Percentiles rank a stretch among this genome's conserved stretches.
Evolutionary conservation across 2,797 vertebrate genomes (phyloP).

Genomic region (Melanotaenia parkinsoni): DNA sequence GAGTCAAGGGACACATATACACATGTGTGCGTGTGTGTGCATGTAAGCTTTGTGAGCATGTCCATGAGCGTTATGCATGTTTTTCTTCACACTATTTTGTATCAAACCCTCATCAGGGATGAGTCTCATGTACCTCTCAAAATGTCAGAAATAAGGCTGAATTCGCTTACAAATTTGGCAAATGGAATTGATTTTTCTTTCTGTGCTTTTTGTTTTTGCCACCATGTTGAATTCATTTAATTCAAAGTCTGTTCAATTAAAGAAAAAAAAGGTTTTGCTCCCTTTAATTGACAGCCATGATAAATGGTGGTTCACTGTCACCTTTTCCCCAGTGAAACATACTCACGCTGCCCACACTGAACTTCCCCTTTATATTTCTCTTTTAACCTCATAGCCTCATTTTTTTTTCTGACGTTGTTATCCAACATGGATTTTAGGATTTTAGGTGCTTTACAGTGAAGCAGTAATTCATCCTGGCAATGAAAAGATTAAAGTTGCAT

Average conservation of each 20-base stretch:
- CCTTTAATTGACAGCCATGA: constrained; percentile 56
- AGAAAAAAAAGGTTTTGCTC: constrained; percentile 25
- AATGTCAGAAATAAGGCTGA: constrained; percentile 5
- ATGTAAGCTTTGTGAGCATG: constrained; percentile 14
- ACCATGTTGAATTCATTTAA: constrained; percentile 19
- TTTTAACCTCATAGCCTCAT: neutral
- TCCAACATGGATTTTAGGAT: constrained; percentile 13
- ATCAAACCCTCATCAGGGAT: constrained; percentile 15
- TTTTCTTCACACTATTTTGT: constrained; percentile 9
- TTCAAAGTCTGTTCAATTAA: constrained; percentile 40
- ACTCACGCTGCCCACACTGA: constrained; percentile 4
- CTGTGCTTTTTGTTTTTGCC: constrained; percentile 12
- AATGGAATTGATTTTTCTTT: constrained; percentile 21
- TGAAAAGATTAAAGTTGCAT: constrained; percentile 29
- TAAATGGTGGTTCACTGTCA: constrained; percentile 42
- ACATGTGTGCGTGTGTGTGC: neutral
- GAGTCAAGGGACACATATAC: constrained; percentile 61
- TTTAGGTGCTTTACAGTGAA: constrained; percentile 18
- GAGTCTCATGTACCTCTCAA: constrained; percentile 11
- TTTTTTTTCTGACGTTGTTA: neutral
- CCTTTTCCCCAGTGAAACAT: constrained; percentile 26
- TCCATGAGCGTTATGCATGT: constrained; percentile 8
- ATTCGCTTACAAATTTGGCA: constrained; percentile 18
- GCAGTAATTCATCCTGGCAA: constrained; percentile 32
- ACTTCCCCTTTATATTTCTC: constrained; percentile 15